Conservation (phyloP, 92 coral and sea anemone species). For the Phenganax stokvisi region DNA sequence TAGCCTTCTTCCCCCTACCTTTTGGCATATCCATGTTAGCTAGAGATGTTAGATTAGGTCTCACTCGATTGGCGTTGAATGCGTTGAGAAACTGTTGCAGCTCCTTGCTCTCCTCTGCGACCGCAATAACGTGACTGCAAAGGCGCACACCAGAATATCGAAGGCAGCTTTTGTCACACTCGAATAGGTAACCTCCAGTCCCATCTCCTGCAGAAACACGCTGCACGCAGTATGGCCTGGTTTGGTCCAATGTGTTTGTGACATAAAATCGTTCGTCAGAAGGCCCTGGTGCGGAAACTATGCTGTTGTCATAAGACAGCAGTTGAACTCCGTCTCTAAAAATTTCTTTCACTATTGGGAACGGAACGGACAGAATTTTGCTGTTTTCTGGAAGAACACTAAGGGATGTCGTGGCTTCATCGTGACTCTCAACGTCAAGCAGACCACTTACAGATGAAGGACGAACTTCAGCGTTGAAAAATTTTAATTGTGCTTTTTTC, state of each 20-base stretch:
- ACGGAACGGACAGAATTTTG: slow-evolving; percentile 3
- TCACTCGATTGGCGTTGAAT: background rate
- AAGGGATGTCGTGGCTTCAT: background rate
- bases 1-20: slow-evolving; percentile 11
- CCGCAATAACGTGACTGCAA: slow-evolving; percentile 41
- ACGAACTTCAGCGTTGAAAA: slow-evolving; percentile 4
- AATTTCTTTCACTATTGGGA: background rate
- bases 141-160: slow-evolving; percentile 32
- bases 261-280: background rate
- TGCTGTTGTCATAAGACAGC: background rate
- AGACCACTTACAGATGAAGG: background rate
- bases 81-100: slow-evolving; percentile 37
- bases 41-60: background rate
- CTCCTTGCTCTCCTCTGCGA: slow-evolving; percentile 26
- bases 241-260: background rate
- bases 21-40: background rate
- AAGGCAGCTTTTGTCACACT: slow-evolving; percentile 8
- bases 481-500: background rate
- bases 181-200: slow-evolving; percentile 6
- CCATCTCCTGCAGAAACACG: background rate
- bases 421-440: background rate
- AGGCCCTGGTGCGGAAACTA: background rate
- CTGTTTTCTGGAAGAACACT: slow-evolving; percentile 8
- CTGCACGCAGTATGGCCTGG: background rate
- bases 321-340: background rate